Evolutionary conservation across 2,797 vertebrate genomes (phyloP), one percentile per base, ranked within the genome.

Genomic region (Lutjanus campechanus): DNA sequence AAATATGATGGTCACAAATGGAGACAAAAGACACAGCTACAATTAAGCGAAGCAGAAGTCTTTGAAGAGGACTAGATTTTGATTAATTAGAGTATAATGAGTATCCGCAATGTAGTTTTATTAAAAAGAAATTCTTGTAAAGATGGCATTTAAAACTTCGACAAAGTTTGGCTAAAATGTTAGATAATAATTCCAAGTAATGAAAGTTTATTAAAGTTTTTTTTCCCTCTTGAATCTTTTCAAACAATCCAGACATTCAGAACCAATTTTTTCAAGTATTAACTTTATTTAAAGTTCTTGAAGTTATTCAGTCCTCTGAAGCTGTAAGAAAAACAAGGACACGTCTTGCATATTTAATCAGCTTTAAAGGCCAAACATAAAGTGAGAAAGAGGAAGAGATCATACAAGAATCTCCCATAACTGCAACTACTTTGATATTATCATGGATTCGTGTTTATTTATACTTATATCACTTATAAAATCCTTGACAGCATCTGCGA

Each of bases 321-420:
- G 60, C 61, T 74, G 20, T n/a, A 40, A 82, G 67, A 68, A 77
- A 62, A 29, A 77, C 20, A 59, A 76, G 65, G 66, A 49, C 29
- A 75, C 16, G 62, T 69, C 55, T 7, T 64, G 40, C 46, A 77
- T 63, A 81, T 75, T 69, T 72, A 79, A 88, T 84, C 22, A 83
- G 76, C 46, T 74, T 64, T 56, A 9, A 81, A 81, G 50, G 19
- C 25, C 69, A 43, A 19, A 68, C 17, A 20, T 41, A 58, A 74
- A 74, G 11, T 46, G 17, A 47, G 56, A 78, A 43, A 44, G 12
- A 16, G 13, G 19, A 13, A 25, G 16, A 60, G 17, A 59, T 50
- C 40, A 53, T 15, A 55, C 46, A 40, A 46, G 25, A 25, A 55
- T 56, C 10, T 43, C 36, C 16, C 17, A 6, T 15, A 50, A 29